Percentiles rank a stretch among this genome's conserved stretches.
Evolutionary conservation across 2,888 invertebrate species (phyloP).

Genomic region (Apamea crenata): DNA sequence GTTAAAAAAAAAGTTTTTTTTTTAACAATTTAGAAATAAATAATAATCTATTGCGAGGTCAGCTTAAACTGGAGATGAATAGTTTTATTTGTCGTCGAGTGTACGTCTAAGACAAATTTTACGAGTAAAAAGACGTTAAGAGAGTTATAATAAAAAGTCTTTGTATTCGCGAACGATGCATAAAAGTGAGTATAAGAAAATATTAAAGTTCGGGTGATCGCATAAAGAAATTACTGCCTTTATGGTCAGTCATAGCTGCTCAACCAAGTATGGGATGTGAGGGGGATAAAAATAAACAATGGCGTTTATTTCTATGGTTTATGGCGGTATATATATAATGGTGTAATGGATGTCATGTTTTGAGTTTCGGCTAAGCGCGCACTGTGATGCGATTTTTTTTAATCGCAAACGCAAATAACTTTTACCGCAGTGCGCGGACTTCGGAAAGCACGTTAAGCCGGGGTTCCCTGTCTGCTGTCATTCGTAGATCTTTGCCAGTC

Average conservation of each 20-base stretch:
- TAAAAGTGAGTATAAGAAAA: constrained; percentile 64
- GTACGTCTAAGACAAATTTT: constrained; percentile 39
- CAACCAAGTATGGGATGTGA: constrained; percentile 39
- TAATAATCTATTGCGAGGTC: not conserved
- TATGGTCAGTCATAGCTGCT: constrained; percentile 43
- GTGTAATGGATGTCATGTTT: constrained; percentile 3
- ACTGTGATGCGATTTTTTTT: no score
- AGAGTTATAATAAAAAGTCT: constrained; percentile 59
- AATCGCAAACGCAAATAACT: no score
- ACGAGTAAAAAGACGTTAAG: constrained; percentile 54
- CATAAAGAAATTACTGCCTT: constrained; percentile 62
- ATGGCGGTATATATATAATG: constrained; percentile 19
- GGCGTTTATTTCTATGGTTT: constrained; percentile 44
- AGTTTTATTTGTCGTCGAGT: not conserved
- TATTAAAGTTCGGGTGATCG: constrained; percentile 62
- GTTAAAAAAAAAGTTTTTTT: no score
- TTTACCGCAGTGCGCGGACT: no score
- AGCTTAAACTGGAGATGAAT: not conserved
- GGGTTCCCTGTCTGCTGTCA: not conserved
- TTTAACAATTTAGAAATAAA: not conserved
- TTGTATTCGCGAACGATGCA: constrained; percentile 67
- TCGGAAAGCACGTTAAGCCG: not conserved
- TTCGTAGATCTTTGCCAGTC: not conserved
- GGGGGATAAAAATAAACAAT: constrained; percentile 54
- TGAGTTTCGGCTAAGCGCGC: no score